Percentiles rank a stretch among this genome's conserved stretches.
Evolutionary conservation across 2,888 invertebrate species (phyloP).

Genomic region (Cenopis cana): DNA sequence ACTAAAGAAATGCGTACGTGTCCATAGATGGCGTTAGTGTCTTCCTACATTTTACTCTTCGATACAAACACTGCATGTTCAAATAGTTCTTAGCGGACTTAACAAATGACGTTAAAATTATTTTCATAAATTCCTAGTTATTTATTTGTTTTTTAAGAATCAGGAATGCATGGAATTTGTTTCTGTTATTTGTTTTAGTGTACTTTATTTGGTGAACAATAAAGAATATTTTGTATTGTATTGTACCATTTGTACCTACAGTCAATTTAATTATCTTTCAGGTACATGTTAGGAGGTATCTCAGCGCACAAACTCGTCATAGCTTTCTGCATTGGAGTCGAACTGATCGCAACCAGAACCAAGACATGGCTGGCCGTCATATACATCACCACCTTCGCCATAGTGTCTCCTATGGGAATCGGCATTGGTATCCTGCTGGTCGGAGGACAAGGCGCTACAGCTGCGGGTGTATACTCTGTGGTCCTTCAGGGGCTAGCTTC

Average conservation of each 20-base stretch:
- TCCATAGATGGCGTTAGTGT: background rate
- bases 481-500: constrained; percentile 94
- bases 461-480: constrained; percentile 86
- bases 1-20: constrained; percentile 3
- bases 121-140: background rate
- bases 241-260: too few relatives aligned
- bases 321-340: constrained; percentile 95
- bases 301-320: constrained; percentile 94
- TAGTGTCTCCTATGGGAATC: constrained; percentile 92
- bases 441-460: constrained; percentile 83
- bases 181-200: too few relatives aligned
- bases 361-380: constrained; percentile 85
- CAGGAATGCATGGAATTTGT: too few relatives aligned
- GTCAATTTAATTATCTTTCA: constrained; percentile 54
- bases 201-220: too few relatives aligned
- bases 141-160: background rate
- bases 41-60: too few relatives aligned
- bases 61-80: background rate
- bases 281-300: constrained; percentile 94
- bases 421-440: constrained; percentile 89
- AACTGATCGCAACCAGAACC: constrained; percentile 90
- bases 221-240: too few relatives aligned
- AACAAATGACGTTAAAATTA: constrained; percentile 54
- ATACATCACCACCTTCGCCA: constrained; percentile 90
- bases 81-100: background rate